Evolutionary conservation across 2,888 invertebrate species (phyloP), one percentile per base, ranked within the genome.

Genomic region (Nymphalis urticae): DNA sequence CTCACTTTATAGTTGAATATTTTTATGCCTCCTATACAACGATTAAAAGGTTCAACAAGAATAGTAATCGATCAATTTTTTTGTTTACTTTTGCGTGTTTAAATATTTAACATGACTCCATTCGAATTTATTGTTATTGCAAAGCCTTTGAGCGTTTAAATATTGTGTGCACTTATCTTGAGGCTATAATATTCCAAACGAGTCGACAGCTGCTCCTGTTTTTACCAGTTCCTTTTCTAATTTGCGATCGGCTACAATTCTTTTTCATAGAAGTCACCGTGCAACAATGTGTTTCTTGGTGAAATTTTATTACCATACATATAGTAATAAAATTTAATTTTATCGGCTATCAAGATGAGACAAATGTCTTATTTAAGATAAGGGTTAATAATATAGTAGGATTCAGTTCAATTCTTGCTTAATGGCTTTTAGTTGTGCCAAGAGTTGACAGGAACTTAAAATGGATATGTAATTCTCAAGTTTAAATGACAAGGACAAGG

Each of bases 161-260:
- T 67, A 68, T 70, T 68, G 42, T 64, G 19, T 66, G 58, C 61
- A 48, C 32, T 70, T 64, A 70, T 64, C 58, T 62, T 62, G 24
- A 54, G 62, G 62, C 70, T 56, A 63, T 32, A 56, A 32, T 71
- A 64, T 72, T 53, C 48, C 58, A 63, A 64, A 68, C 60, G 61
- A 66, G 61, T 36, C 65, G 68, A 62, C 72, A 72, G 66, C 64
- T 72, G 72, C 62, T 66, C 9, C 64, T 53, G 56, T 61, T 69
- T 61, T 68, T 66, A 48, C 50, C 36, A 50, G 63, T 70, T n/a
- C 16, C 47, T 56, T n/a, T 63, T 62, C 54, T 62, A 71, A 68
- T 71, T 56, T 67, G 67, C 61, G n/a, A 56, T 47, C 48, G 47
- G 48, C 51, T 56, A 56, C 48, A n/a, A 24, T 53, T 36, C 58